Percentiles rank a stretch among this genome's conserved stretches.
These are phyloP conservation scores for Carpatolechia fugitivella DNA, from an alignment of 2,888 invertebrate genomes.

Conservation along the genomic window DNA sequence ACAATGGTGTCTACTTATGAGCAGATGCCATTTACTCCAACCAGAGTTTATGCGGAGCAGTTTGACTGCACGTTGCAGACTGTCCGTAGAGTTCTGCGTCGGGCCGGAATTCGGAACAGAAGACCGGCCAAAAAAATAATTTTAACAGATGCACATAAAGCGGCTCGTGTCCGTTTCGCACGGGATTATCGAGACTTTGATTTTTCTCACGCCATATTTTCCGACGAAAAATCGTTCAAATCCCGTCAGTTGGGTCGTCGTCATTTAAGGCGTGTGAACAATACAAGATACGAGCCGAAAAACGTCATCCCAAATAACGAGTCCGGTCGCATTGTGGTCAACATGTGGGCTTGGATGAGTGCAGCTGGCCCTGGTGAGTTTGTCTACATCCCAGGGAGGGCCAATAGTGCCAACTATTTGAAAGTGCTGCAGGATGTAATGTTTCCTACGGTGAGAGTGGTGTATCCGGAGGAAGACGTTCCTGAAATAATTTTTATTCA, in stretches of 20 bases:
- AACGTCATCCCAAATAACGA: slow-evolving; percentile 11
- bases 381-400: background rate
- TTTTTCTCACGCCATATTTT: slow-evolving; percentile 25
- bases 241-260: slow-evolving; percentile 21
- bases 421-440: slow-evolving; percentile 16
- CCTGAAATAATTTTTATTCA: slow-evolving; percentile 19
- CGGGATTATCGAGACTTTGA: slow-evolving; percentile 23
- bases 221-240: slow-evolving; percentile 22
- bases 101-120: background rate
- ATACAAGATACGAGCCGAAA: slow-evolving; percentile 16
- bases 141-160: slow-evolving; percentile 16
- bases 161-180: slow-evolving; percentile 22
- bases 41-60: no score
- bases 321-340: slow-evolving; percentile 6
- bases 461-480: slow-evolving; percentile 19
- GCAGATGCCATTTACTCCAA: no score
- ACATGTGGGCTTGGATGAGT: slow-evolving; percentile 22
- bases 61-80: no score
- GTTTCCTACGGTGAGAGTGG: slow-evolving; percentile 18
- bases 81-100: no score
- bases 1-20: no score
- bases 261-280: slow-evolving; percentile 24
- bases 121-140: no score
- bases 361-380: slow-evolving; percentile 14
- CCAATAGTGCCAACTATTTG: slow-evolving; percentile 11